Evolutionary conservation across 2,113 vertebrate species (phyloP).

Genomic region (Aspidoscelis tigris): DNA sequence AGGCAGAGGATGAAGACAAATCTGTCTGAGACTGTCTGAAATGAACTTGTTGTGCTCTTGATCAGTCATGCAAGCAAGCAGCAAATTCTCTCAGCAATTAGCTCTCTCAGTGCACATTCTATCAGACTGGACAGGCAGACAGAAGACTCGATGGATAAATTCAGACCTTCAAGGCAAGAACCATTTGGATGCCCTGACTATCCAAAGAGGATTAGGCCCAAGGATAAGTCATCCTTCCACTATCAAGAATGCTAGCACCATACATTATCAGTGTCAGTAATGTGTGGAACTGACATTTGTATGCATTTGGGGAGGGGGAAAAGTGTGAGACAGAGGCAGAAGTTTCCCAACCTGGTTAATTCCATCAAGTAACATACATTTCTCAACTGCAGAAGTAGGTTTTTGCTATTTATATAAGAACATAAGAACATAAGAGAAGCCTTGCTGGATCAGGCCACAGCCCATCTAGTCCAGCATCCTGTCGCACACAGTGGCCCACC

Average conservation of each 20-base stretch:
- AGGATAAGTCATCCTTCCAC: constrained; percentile 54
- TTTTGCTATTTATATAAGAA: constrained; percentile 15
- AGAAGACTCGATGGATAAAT: constrained; percentile 52
- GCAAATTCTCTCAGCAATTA: constrained; percentile 84
- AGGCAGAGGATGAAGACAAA: constrained; percentile 82
- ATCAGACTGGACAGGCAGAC: constrained; percentile 79
- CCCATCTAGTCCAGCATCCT: no score
- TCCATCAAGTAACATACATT: not conserved
- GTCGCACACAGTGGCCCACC: no score
- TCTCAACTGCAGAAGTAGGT: not conserved
- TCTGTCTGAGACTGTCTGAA: constrained; percentile 83
- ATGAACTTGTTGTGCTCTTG: constrained; percentile 81
- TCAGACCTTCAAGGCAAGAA: constrained; percentile 57
- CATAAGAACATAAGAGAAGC: no score
- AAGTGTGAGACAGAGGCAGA: not conserved
- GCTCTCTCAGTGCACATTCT: constrained; percentile 79
- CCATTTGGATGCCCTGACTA: constrained; percentile 53
- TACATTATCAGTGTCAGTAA: not conserved
- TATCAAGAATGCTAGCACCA: constrained; percentile 30
- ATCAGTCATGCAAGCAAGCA: constrained; percentile 85
- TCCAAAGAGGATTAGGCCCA: constrained; percentile 63
- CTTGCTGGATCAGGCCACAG: no score
- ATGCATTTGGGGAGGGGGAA: not conserved
- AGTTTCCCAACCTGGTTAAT: not conserved
- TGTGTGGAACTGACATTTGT: constrained; percentile 20